Percentiles rank a stretch among this genome's conserved stretches.
These are phyloP conservation scores for Formica aserva DNA, from an alignment of 2,888 invertebrate species.

Conservation along the genomic window DNA sequence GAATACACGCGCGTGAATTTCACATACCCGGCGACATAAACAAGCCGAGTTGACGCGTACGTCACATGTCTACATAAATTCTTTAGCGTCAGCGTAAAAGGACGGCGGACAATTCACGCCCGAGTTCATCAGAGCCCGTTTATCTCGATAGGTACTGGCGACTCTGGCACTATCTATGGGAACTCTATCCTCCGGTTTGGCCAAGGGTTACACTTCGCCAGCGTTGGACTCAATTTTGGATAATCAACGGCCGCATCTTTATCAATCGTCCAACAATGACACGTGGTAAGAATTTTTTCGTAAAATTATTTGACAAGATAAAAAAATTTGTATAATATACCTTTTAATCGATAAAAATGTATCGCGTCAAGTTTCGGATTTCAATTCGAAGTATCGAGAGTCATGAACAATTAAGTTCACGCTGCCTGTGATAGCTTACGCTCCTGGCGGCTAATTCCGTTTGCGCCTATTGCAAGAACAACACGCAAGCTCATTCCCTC, in stretches of 20 bases:
- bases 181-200: conserved; percentile 92
- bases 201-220: conserved; percentile 94
- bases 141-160: conserved; percentile 89
- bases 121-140: conserved; percentile 7
- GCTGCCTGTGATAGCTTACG: neutral
- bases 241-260: conserved; percentile 86
- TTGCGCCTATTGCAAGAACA: conserved; percentile 18
- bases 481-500: neutral
- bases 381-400: conserved; percentile 7
- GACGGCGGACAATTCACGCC: neutral
- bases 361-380: conserved; percentile 9
- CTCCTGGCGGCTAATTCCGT: conserved; percentile 43
- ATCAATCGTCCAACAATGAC: conserved; percentile 81
- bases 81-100: neutral
- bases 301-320: neutral
- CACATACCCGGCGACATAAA: conserved; percentile 10
- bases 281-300: conserved; percentile 79
- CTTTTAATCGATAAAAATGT: neutral
- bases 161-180: conserved; percentile 93
- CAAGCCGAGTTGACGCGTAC: conserved; percentile 33
- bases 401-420: neutral
- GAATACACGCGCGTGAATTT: conserved; percentile 19
- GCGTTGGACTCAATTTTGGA: conserved; percentile 92
- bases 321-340: neutral
- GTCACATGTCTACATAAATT: conserved; percentile 23